Percentiles rank a stretch among this genome's conserved stretches.
Conservation (phyloP, 2,113 vertebrate genomes). For the Pseudorhombus dupliciocellatus region DNA sequence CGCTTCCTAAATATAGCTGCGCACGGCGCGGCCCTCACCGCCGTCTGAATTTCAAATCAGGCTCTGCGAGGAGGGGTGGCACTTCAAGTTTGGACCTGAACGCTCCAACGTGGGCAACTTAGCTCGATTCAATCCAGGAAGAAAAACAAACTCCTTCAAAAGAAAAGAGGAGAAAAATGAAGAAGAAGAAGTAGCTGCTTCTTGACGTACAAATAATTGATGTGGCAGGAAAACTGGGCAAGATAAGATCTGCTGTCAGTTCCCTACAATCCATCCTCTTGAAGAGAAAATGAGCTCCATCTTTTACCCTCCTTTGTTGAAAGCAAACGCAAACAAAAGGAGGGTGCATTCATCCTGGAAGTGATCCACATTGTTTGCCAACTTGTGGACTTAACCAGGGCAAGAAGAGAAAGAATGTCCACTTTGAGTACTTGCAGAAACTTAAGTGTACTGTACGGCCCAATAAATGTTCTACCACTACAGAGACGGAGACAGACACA, state of each 20-base stretch:
- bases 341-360: conserved; percentile 11
- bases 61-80: conserved; percentile 25
- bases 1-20: conserved; percentile 62
- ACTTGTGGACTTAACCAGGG: neutral
- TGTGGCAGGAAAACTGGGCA: neutral
- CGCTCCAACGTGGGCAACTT: conserved; percentile 5
- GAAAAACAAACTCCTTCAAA: neutral
- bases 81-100: conserved; percentile 20
- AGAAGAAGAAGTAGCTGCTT: neutral
- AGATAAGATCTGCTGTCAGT: conserved; percentile 24
- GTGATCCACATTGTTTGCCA: conserved; percentile 15
- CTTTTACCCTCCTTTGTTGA: conserved; percentile 6
- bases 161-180: neutral
- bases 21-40: conserved; percentile 27
- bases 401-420: conserved; percentile 42
- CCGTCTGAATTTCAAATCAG: conserved; percentile 30
- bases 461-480: conserved; percentile 45
- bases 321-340: conserved; percentile 13
- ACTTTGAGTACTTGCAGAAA: conserved; percentile 15
- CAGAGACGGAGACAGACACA: conserved; percentile 26
- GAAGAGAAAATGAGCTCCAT: neutral
- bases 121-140: neutral
- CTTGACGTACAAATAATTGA: conserved; percentile 21
- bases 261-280: conserved; percentile 11
- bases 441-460: conserved; percentile 24